Evolutionary conservation across 2,888 invertebrate species (phyloP), one percentile per base, ranked within the genome.

Genomic region (Yponomeuta evonymella): DNA sequence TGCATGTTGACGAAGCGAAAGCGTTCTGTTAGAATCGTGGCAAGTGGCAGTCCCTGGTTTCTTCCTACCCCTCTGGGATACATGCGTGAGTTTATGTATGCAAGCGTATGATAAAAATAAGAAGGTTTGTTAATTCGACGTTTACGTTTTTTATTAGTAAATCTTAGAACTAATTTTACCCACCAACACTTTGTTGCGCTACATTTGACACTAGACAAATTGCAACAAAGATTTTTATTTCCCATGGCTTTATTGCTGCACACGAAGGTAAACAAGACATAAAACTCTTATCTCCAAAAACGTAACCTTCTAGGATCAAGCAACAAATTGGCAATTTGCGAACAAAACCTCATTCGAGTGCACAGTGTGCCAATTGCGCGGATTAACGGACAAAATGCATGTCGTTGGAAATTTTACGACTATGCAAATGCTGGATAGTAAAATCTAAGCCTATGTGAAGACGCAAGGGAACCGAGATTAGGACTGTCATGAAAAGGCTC

Each of bases 381-480:
- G 87, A 87, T 90, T 89, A 89, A 80, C 82, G 81, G 81, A 81
- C 84, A 83, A 87, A 89, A 89, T 87, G 89, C 89, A 87, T 88
- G 83, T 85, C n/a, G 87, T 84, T 83, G 87, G 89, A 88, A 89
- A 87, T 80, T 91, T 91, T 91, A 92, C 85, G 89, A 82, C 82
- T 90, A 92, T 91, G 91, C 90, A 91, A 91, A 92, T 91, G 82
- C 79, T 82, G 84, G 81, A 83, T 80, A 84, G 85, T 90, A 87
- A 89, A 89, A 83, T 82, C 80, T 85, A 82, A 87, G 80, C 86
- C 82, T 75, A 77, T 79, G 80, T 82, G 79, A 83, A 83, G 83
- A 83, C 83, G 80, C 79, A 77, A 70, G 51, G 51, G 51, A 58
- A 15, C 72, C 74, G n/a, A 70, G 72, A 72, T 72, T 71, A 71